A percentile compares a stretch with the other conserved stretches of the same genome.
phyloP scores from a whole-genome alignment of 2,888 invertebrate genomes.

The Cenopis cana region DNA sequence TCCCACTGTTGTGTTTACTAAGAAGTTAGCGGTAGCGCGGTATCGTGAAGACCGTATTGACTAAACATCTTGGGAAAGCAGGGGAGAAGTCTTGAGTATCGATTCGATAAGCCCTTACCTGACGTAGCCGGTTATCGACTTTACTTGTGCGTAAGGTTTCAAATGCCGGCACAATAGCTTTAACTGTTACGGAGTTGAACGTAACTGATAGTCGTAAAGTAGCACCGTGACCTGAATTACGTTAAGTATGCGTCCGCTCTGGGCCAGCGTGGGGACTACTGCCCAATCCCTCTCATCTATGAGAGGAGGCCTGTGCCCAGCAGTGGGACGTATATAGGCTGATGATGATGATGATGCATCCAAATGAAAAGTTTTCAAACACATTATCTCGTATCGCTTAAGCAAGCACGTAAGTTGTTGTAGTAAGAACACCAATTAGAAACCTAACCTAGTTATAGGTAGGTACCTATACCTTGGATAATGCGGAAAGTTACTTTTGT shows the following conservation, averaged over 20 bases:
- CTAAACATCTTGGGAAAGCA: conserved; percentile 57
- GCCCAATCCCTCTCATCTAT: no score
- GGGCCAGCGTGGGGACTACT: no score
- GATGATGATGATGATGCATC: no score
- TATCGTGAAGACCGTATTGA: conserved; percentile 60
- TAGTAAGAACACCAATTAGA: no score
- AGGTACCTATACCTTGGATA: no score
- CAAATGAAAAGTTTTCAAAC: neutral
- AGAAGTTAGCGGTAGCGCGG: conserved; percentile 61
- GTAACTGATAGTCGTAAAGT: conserved; percentile 2
- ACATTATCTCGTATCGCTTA: no score
- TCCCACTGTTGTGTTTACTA: conserved; percentile 66
- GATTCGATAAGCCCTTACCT: conserved; percentile 36
- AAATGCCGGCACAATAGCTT: conserved; percentile 3
- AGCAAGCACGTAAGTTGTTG: no score
- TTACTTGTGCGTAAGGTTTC: conserved; percentile 31
- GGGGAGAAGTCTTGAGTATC: conserved; percentile 36
- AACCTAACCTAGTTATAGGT: no score
- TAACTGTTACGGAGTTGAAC: conserved; percentile 3
- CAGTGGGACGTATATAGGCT: no score
- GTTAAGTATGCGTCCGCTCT: neutral
- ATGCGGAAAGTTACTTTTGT: no score
- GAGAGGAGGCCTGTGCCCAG: no score
- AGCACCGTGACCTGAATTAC: conserved; percentile 13
- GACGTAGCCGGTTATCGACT: conserved; percentile 23